phyloP scores from a whole-genome alignment of 2,888 invertebrate species.

The Xanthia togata region DNA sequence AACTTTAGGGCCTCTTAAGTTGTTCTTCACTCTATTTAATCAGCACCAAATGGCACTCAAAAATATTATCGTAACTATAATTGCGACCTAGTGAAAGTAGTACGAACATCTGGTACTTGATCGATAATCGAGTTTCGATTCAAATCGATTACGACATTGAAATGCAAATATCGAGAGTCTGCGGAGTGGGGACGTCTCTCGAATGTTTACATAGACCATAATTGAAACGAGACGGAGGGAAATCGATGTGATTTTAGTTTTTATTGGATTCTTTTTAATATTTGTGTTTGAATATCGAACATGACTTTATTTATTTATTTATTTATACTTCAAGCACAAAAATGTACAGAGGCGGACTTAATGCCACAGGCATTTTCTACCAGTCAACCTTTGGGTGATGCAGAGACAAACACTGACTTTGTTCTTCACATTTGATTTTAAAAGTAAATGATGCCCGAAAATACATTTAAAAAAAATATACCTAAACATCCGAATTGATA shows the following conservation, averaged over 20 bases:
- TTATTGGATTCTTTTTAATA: slow-evolving; percentile 30
- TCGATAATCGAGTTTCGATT: slow-evolving; percentile 67
- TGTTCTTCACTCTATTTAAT: slow-evolving; percentile 31
- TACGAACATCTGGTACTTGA: slow-evolving; percentile 60
- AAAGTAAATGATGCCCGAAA: no score
- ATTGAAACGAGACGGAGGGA: slow-evolving; percentile 43
- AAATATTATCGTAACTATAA: slow-evolving; percentile 62
- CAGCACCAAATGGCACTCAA: slow-evolving; percentile 48
- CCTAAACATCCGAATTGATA: no score
- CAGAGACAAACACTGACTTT: no score
- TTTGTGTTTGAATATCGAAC: slow-evolving; percentile 2
- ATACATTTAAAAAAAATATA: no score
- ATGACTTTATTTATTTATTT: no score
- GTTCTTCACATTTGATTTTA: slow-evolving; percentile 6
- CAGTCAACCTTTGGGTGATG: no score
- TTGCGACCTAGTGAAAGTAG: slow-evolving; percentile 62
- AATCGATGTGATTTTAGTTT: slow-evolving; percentile 34
- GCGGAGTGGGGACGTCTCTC: slow-evolving; percentile 57
- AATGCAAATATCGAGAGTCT: slow-evolving; percentile 70
- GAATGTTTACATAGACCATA: slow-evolving; percentile 67
- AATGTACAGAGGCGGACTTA: no score
- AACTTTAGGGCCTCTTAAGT: slow-evolving; percentile 22
- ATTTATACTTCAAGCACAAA: no score
- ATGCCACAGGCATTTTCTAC: no score
- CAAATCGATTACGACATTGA: slow-evolving; percentile 68